phyloP scores from a whole-genome alignment of 2,888 invertebrate genomes.

The Troides aeacus region DNA sequence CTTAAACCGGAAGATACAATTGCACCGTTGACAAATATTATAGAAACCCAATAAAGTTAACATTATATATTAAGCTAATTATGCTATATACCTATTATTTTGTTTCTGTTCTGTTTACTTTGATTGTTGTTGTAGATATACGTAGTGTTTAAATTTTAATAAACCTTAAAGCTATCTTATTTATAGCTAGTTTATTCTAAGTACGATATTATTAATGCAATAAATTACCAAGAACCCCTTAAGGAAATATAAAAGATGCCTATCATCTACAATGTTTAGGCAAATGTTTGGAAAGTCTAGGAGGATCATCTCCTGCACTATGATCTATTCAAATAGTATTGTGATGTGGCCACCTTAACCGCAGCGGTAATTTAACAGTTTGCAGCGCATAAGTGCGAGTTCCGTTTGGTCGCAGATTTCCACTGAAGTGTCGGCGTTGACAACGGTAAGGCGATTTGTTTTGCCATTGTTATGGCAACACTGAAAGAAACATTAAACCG shows the following conservation, averaged over 20 bases:
- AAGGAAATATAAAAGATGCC: background rate
- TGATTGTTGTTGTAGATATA: background rate
- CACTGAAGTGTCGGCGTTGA: constrained; percentile 7
- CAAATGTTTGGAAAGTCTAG: background rate
- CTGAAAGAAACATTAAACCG: constrained; percentile 24
- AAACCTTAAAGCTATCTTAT: background rate
- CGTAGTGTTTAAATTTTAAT: background rate
- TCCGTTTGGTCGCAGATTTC: constrained; percentile 19
- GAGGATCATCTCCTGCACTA: background rate
- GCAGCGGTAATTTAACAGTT: constrained; percentile 20
- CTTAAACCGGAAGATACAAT: too few relatives aligned
- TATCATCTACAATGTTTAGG: background rate
- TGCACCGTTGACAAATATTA: too few relatives aligned
- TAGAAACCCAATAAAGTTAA: too few relatives aligned
- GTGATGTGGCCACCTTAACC: constrained; percentile 12
- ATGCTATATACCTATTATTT: background rate
- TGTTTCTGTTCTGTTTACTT: background rate
- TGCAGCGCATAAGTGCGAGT: constrained; percentile 14
- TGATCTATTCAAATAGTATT: background rate
- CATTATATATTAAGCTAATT: background rate
- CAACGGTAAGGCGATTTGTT: constrained; percentile 27
- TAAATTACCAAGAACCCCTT: too few relatives aligned
- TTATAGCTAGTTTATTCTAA: too few relatives aligned
- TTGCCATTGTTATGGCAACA: constrained; percentile 23
- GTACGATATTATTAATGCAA: too few relatives aligned